phyloP scores from a whole-genome alignment of 1,140 invertebrate species.

The Saccostrea cuccullata region DNA sequence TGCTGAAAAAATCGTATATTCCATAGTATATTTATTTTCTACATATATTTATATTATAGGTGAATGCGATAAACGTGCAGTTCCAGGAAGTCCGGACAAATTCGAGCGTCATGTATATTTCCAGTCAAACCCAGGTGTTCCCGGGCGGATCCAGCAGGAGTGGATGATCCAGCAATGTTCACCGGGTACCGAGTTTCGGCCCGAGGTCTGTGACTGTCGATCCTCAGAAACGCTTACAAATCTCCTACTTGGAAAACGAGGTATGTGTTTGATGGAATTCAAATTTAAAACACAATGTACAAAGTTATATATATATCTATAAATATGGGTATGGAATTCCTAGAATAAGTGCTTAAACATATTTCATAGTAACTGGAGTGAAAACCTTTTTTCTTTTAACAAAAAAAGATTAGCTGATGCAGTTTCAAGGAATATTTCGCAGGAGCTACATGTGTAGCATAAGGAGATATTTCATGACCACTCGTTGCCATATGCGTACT shows the following conservation, averaged over 20 bases:
- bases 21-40: too few relatives aligned
- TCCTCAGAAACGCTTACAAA: background rate
- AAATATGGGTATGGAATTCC: too few relatives aligned
- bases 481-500: too few relatives aligned
- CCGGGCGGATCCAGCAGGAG: background rate
- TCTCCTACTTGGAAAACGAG: background rate
- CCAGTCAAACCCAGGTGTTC: background rate
- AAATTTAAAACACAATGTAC: background rate
- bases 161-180: constrained; percentile 52
- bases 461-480: too few relatives aligned
- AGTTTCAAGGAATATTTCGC: too few relatives aligned
- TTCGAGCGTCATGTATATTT: constrained; percentile 44
- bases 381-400: too few relatives aligned
- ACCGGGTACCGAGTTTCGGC: constrained; percentile 40
- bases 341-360: too few relatives aligned
- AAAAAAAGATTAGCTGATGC: too few relatives aligned
- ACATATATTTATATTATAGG: constrained; percentile 4
- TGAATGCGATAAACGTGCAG: constrained; percentile 48
- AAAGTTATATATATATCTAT: background rate
- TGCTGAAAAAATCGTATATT: too few relatives aligned
- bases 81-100: background rate
- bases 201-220: constrained; percentile 52
- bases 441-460: too few relatives aligned
- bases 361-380: too few relatives aligned
- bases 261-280: background rate